Evolutionary conservation across 1,140 invertebrate species (phyloP).

Genomic region (Pomacea maculata): DNA sequence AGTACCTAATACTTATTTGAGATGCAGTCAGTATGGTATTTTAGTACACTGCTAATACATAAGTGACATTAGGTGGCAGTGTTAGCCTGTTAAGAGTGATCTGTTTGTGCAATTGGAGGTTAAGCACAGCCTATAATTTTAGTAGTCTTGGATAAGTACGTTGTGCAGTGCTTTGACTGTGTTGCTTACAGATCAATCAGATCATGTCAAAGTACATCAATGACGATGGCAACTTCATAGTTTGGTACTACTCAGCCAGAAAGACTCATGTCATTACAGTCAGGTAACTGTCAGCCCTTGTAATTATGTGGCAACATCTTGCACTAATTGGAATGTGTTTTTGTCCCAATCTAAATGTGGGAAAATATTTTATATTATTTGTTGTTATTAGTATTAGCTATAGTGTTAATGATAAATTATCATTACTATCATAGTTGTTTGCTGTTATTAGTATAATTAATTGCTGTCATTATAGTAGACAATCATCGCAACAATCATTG

Average conservation of each 20-base stretch:
- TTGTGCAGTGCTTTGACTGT: neutral
- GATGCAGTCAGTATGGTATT: too few relatives aligned
- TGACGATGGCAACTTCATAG: conserved; percentile 26
- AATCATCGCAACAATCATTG: too few relatives aligned
- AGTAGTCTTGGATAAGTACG: neutral
- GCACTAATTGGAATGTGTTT: neutral
- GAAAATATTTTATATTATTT: neutral
- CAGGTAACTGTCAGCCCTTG: conserved; percentile 12
- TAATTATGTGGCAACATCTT: too few relatives aligned
- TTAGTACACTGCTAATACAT: too few relatives aligned
- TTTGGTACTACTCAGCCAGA: conserved; percentile 16
- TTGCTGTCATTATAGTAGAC: too few relatives aligned
- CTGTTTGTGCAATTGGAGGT: too few relatives aligned
- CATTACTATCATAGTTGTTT: neutral
- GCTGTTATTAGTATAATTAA: too few relatives aligned
- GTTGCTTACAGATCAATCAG: conserved; percentile 19
- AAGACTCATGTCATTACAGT: conserved; percentile 24
- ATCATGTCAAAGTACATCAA: conserved; percentile 23
- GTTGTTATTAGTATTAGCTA: too few relatives aligned
- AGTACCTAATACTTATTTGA: too few relatives aligned
- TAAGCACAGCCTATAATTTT: too few relatives aligned
- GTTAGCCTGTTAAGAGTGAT: too few relatives aligned
- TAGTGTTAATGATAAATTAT: neutral
- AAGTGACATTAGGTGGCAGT: too few relatives aligned
- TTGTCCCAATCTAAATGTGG: neutral